Conservation (phyloP, 2,888 invertebrate genomes). For the Apodemia zela region DNA sequence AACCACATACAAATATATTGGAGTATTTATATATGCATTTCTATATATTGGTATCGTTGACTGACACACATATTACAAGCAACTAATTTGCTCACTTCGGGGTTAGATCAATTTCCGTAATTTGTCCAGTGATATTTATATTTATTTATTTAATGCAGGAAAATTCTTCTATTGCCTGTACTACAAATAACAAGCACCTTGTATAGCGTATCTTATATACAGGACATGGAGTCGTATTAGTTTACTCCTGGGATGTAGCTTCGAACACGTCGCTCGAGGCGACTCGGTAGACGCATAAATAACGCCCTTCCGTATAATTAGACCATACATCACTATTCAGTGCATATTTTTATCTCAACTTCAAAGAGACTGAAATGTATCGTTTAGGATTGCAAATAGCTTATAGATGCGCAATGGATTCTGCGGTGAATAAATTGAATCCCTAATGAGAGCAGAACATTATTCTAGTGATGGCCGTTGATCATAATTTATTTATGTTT, state of each 20-base stretch:
- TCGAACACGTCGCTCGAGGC: conserved; percentile 25
- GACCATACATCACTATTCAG: conserved; percentile 34
- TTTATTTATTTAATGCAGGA: too few relatives aligned
- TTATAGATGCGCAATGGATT: conserved; percentile 16
- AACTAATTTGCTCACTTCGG: too few relatives aligned
- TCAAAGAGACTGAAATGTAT: conserved; percentile 31
- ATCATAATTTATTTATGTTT: conserved; percentile 8
- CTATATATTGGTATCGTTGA: too few relatives aligned
- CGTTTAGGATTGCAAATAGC: conserved; percentile 18
- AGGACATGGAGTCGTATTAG: not conserved
- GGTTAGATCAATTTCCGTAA: too few relatives aligned
- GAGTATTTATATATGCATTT: too few relatives aligned
- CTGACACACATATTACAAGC: too few relatives aligned
- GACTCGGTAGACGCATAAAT: conserved; percentile 35
- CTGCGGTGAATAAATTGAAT: conserved; percentile 22
- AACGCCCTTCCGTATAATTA: conserved; percentile 37
- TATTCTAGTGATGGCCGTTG: conserved; percentile 3
- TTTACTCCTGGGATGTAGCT: not conserved
- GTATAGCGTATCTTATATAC: not conserved
- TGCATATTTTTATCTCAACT: conserved; percentile 33
- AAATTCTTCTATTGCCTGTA: too few relatives aligned
- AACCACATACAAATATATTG: too few relatives aligned
- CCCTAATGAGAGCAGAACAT: conserved; percentile 22
- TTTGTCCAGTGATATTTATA: too few relatives aligned
- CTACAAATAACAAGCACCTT: too few relatives aligned